These are phyloP conservation scores for Shargacucullia verbasci DNA, from an alignment of 2,888 invertebrate species.

Conservation along the genomic window DNA sequence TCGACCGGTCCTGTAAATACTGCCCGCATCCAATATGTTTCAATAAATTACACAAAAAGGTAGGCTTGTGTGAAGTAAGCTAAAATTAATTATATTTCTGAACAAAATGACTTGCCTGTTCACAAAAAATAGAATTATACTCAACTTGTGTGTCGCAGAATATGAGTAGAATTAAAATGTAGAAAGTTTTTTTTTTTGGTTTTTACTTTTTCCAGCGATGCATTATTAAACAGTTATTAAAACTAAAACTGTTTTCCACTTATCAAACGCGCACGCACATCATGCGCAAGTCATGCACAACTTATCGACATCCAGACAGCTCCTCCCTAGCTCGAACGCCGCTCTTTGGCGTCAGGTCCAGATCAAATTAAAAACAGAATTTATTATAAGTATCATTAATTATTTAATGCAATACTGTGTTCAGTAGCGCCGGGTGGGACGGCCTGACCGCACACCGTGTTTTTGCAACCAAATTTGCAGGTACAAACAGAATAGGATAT, in stretches of 20 bases:
- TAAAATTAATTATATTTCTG: too few species aligned
- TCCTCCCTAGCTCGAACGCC: constrained; percentile 22
- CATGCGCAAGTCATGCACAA: constrained; percentile 8
- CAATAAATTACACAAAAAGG: too few species aligned
- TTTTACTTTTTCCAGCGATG: too few species aligned
- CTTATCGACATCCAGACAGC: constrained; percentile 36
- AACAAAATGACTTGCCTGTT: too few species aligned
- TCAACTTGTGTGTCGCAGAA: too few species aligned
- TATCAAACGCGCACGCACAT: constrained; percentile 7
- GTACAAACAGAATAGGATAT: constrained; percentile 84
- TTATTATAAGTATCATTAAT: constrained; percentile 85
- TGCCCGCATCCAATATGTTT: too few species aligned
- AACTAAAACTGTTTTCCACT: constrained; percentile 16
- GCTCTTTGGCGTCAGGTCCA: constrained; percentile 69
- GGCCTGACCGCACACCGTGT: constrained; percentile 77
- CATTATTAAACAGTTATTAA: background rate
- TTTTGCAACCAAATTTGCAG: constrained; percentile 76
- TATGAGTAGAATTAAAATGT: too few species aligned
- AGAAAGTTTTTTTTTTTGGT: too few species aligned
- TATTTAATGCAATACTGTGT: constrained; percentile 79
- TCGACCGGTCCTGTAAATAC: too few species aligned
- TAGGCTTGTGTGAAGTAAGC: too few species aligned
- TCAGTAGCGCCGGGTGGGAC: constrained; percentile 56
- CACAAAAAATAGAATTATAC: too few species aligned
- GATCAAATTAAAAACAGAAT: constrained; percentile 87